Conservation (phyloP, 2,113 vertebrate species). For the Trichechus manatus region DNA sequence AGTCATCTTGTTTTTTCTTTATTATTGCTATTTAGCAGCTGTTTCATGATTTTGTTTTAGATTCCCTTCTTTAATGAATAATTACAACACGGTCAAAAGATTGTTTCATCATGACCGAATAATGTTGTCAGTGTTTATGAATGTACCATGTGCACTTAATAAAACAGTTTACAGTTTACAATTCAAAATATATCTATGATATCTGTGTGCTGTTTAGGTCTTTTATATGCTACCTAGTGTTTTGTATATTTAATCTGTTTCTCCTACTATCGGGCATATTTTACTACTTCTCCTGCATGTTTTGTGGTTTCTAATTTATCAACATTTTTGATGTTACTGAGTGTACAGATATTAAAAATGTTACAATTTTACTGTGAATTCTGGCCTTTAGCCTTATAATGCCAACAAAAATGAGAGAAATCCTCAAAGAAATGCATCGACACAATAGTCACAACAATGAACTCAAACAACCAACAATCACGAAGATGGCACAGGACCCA, state of each 20-base stretch:
- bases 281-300: background rate
- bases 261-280: rapidly evolving
- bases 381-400: background rate
- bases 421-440: too few relatives aligned
- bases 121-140: too few relatives aligned
- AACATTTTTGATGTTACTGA: background rate
- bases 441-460: too few relatives aligned
- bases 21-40: background rate
- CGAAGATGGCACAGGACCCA: too few relatives aligned
- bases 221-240: rapidly evolving
- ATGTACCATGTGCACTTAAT: too few relatives aligned
- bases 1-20: too few relatives aligned
- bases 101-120: too few relatives aligned
- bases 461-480: too few relatives aligned
- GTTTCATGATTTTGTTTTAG: background rate
- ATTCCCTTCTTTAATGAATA: background rate
- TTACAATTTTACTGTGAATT: background rate
- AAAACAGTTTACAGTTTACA: too few relatives aligned
- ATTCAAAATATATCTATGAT: too few relatives aligned
- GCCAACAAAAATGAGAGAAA: too few relatives aligned
- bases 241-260: background rate
- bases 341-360: background rate
- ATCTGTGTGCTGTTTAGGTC: background rate
- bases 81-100: too few relatives aligned
- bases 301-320: background rate